Evolutionary conservation across 1,140 invertebrate genomes (phyloP).

Genomic region (Pseudomyrmex sp.): DNA sequence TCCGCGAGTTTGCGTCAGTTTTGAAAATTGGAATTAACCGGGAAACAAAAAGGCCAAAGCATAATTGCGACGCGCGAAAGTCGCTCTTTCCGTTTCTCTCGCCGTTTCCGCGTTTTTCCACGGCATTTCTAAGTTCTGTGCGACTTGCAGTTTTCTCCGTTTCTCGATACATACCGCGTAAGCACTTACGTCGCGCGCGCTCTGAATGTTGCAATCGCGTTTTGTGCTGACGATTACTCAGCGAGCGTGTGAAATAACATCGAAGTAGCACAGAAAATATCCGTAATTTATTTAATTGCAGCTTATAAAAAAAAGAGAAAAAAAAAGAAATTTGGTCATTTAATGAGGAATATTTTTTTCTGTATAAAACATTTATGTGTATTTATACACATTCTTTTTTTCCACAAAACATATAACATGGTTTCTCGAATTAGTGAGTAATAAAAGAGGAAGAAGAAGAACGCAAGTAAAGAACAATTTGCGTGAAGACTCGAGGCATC

Average conservation of each 20-base stretch:
- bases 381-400: too few species aligned
- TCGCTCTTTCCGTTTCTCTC: slow-evolving; percentile 5
- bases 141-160: slow-evolving; percentile 49
- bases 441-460: background rate
- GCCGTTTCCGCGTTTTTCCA: slow-evolving; percentile 10
- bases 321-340: background rate
- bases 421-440: background rate
- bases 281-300: slow-evolving; percentile 15
- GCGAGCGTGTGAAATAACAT: slow-evolving; percentile 22
- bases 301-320: background rate
- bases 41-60: slow-evolving; percentile 50
- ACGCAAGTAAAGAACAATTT: background rate
- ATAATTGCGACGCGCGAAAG: slow-evolving; percentile 58
- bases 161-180: slow-evolving; percentile 52
- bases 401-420: too few species aligned
- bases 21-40: slow-evolving; percentile 65
- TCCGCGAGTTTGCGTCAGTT: slow-evolving; percentile 46
- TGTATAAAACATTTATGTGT: too few species aligned
- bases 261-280: slow-evolving; percentile 1
- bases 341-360: background rate
- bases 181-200: slow-evolving; percentile 45
- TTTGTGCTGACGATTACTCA: slow-evolving; percentile 51
- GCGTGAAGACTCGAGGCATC: background rate
- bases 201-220: slow-evolving; percentile 52
- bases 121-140: slow-evolving; percentile 42